phyloP scores from a whole-genome alignment of 2,113 vertebrate genomes.

The Eulacestoma nigropectus region DNA sequence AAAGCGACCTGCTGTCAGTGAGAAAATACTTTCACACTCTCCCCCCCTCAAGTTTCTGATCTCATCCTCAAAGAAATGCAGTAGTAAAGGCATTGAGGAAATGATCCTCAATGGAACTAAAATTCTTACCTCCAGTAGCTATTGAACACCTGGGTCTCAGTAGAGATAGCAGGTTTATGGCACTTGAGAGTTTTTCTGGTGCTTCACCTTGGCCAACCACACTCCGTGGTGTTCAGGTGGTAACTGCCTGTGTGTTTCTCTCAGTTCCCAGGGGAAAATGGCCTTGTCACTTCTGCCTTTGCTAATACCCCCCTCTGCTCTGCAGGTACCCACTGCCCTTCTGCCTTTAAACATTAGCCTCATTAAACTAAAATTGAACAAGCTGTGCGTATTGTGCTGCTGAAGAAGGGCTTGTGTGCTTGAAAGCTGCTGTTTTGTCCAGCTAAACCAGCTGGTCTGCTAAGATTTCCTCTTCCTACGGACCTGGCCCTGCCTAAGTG shows the following conservation, averaged over 20 bases:
- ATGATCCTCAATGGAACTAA: neutral
- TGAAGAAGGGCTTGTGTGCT: neutral
- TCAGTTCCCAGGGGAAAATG: neutral
- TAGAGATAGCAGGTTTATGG: neutral
- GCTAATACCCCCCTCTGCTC: neutral
- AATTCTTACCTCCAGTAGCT: neutral
- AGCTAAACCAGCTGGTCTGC: neutral
- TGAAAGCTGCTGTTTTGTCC: neutral
- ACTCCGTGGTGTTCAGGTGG: neutral
- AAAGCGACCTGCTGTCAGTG: neutral
- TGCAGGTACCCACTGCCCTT: neutral
- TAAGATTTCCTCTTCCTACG: neutral
- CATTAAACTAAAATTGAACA: neutral
- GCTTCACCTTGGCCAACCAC: neutral
- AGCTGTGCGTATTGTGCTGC: neutral
- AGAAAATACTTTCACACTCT: neutral
- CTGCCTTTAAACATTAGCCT: neutral
- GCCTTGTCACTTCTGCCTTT: neutral
- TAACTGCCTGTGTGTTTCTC: neutral
- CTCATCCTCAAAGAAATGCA: neutral
- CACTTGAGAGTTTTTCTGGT: neutral
- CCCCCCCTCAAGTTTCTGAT: neutral
- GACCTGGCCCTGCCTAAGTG: neutral
- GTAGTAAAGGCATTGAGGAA: neutral
- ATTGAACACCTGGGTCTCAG: neutral